Conservation (phyloP, 2,888 invertebrate species). For the Eulithis prunata region DNA sequence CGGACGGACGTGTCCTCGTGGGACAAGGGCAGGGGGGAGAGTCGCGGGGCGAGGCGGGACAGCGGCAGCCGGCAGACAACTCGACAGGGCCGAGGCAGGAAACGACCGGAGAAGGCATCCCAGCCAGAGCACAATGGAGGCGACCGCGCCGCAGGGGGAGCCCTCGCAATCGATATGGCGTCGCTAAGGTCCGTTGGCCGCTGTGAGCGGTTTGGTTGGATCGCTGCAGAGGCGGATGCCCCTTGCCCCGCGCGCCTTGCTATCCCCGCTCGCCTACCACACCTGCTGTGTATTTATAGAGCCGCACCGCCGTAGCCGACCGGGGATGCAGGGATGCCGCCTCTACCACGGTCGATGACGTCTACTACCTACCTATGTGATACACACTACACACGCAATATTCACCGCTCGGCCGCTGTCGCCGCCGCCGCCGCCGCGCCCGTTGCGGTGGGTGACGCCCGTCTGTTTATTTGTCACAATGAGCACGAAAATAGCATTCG, state of each 20-base stretch:
- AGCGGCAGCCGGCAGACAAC: conserved; percentile 61
- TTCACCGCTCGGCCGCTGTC: conserved; percentile 50
- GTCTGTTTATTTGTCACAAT: conserved; percentile 72
- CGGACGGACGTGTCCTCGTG: conserved; percentile 70
- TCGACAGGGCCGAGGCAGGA: conserved; percentile 75
- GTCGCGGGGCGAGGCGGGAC: conserved; percentile 53
- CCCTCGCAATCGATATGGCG: conserved; percentile 85
- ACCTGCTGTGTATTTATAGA: conserved; percentile 84
- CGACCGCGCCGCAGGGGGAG: conserved; percentile 82
- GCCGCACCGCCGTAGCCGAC: conserved; percentile 71
- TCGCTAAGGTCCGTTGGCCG: conserved; percentile 84
- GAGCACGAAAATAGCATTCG: conserved; percentile 70
- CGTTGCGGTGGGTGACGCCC: conserved; percentile 61
- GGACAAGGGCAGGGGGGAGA: conserved; percentile 50
- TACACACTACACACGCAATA: conserved; percentile 51
- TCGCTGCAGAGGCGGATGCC: conserved; percentile 82
- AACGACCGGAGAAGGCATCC: conserved; percentile 81
- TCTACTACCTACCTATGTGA: conserved; percentile 55
- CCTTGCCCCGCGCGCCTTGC: conserved; percentile 66
- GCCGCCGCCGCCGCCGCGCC: conserved; percentile 43
- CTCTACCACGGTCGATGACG: conserved; percentile 67
- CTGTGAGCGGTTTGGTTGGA: conserved; percentile 79
- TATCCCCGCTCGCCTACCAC: conserved; percentile 68
- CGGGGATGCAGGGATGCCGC: conserved; percentile 80
- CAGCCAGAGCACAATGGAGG: conserved; percentile 79